phyloP scores from a whole-genome alignment of 1,140 invertebrate genomes.

The Drosophila fuyamai region DNA sequence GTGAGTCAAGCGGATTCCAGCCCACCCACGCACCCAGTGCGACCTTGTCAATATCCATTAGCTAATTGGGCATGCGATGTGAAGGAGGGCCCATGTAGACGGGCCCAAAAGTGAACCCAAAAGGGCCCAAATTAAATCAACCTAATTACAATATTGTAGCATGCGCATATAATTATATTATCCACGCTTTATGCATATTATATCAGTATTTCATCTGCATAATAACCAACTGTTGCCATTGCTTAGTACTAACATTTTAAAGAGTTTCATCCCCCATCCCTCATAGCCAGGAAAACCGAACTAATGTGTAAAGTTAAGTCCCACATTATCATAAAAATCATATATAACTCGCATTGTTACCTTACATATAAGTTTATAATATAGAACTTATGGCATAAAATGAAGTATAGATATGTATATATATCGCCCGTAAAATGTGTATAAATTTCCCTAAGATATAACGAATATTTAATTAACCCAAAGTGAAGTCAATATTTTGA shows the following conservation, averaged over 20 bases:
- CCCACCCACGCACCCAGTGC: constrained; percentile 9
- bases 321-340: background rate
- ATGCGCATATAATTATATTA: constrained; percentile 1
- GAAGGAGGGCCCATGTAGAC: constrained; percentile 1
- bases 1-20: constrained; percentile 44
- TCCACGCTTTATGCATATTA: background rate
- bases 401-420: too few species aligned
- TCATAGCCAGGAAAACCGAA: background rate
- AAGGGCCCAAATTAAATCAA: constrained; percentile 19
- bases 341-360: too few species aligned
- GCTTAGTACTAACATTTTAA: background rate
- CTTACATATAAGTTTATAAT: too few species aligned
- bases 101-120: constrained; percentile 10
- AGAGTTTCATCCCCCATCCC: background rate
- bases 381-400: background rate
- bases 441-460: too few species aligned
- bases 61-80: constrained; percentile 59
- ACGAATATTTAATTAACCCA: background rate
- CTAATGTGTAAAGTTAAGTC: background rate
- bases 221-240: background rate
- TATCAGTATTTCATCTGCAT: background rate
- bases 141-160: constrained; percentile 27
- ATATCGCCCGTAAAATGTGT: background rate
- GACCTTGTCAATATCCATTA: constrained; percentile 67
- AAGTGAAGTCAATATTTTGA: background rate